Base-by-base conservation (phyloP, 2,888 invertebrate genomes). In the Ichneumoninae sp. region DNA sequence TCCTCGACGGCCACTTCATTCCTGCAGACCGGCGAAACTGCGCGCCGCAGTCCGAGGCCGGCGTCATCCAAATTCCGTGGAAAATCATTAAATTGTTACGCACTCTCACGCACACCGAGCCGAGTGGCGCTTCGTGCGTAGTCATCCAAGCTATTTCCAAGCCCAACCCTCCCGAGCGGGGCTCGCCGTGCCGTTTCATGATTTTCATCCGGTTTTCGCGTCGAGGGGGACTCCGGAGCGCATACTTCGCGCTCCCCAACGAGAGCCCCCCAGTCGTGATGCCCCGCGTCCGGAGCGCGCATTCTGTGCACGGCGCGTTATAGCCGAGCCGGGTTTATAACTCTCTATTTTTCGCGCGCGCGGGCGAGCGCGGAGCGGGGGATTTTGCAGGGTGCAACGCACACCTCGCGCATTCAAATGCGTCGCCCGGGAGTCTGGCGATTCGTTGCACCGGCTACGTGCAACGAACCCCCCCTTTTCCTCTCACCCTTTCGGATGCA, bases 71-170 rank as follows among this genome's bases (percentile, higher is more conserved):
- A 93, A 93, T 93, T 93, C 92, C 92, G 89, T 88, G 70, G 93
- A 90, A 93, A 93, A 93, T 93, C 93, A 93, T 93, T 93, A 93
- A 93, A 93, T 91, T 89, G 91, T 90, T 74, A 89, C 90, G 91
- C 91, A 90, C 91, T 90, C 89, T 86, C 90, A 90, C 89, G 89
- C 90, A 85, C 89, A 86, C 89, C 71, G 72, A 40, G 7, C 52
- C 33, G 87, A 87, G n/a, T 40, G 22, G 30, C 40, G n/a, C 50
- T 60, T 60, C 78, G 57, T 44, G 65, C 79, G 66, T 60, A 76
- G 82, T 84, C 82, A 82, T 82, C 60, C 75, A 62, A 70, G 68
- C 65, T 76, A 68, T 68, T 30, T 8, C 50, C 47, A 33, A 62
- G n/a, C 30, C 36, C 50, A 26, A 40, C 33, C 16, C 60, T 33